A percentile compares a stretch with the other conserved stretches of the same genome.
Conservation (phyloP, 2,797 vertebrate genomes). For the Periophthalmus magnuspinnatus region DNA sequence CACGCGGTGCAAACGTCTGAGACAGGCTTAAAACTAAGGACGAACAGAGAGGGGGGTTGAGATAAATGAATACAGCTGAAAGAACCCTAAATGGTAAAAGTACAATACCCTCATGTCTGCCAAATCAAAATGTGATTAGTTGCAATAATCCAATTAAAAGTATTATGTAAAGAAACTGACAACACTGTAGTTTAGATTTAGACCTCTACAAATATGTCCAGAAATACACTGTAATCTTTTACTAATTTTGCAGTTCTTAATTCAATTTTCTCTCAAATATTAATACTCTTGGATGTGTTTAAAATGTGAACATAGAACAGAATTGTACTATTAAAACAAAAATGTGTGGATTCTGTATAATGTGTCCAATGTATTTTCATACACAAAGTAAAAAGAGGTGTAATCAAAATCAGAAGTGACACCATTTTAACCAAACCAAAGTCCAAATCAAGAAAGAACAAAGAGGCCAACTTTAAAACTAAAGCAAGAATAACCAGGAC, state of each 20-base stretch:
- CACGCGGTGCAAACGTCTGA: constrained; percentile 13
- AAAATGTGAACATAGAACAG: background rate
- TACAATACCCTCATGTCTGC: too few species aligned
- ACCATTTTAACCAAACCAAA: too few species aligned
- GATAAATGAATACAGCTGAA: background rate
- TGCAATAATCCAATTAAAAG: too few species aligned
- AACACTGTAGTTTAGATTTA: background rate
- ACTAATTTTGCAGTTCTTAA: background rate
- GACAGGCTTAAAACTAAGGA: background rate
- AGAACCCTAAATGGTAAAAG: background rate
- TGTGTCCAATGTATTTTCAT: too few species aligned
- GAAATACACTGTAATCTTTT: background rate
- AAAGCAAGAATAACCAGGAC: background rate
- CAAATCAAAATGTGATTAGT: too few species aligned
- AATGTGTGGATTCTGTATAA: background rate
- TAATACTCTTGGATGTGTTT: background rate
- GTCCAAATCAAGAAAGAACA: background rate
- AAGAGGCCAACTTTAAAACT: background rate
- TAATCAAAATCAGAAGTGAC: too few species aligned
- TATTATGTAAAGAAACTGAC: background rate
- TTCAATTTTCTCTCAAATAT: background rate
- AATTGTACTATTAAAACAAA: background rate
- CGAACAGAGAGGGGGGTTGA: background rate
- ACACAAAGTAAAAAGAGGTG: too few species aligned
- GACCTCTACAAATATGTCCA: too few species aligned